Conservation (phyloP, 2,888 invertebrate genomes). For the Ophraella communa region DNA sequence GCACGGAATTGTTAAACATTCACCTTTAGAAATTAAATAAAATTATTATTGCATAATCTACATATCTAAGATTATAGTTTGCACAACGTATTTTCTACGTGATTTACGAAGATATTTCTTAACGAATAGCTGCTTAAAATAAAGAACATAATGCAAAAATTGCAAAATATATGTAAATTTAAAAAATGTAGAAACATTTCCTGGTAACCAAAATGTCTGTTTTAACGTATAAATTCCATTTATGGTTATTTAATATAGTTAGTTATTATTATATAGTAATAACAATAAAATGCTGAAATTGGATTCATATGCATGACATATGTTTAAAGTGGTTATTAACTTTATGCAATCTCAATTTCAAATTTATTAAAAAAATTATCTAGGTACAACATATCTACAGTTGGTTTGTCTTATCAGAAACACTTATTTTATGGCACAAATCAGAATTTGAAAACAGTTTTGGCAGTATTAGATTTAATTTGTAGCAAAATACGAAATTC, state of each 20-base stretch:
- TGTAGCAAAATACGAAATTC: no score
- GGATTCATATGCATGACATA: neutral
- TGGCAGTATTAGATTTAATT: no score
- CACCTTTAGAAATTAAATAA: slow-evolving; percentile 1
- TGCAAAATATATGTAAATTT: neutral
- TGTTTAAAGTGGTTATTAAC: neutral
- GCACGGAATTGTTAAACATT: neutral
- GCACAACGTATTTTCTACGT: slow-evolving; percentile 6
- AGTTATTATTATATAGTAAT: neutral
- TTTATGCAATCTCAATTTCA: no score
- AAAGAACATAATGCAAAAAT: neutral
- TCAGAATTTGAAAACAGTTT: no score
- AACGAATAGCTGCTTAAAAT: neutral
- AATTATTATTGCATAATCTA: slow-evolving; percentile 10
- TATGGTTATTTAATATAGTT: neutral
- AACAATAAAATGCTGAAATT: neutral
- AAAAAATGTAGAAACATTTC: neutral
- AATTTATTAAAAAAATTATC: no score
- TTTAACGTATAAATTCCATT: neutral
- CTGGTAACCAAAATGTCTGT: neutral
- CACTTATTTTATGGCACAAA: no score
- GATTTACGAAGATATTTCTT: slow-evolving; percentile 14
- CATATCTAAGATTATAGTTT: slow-evolving; percentile 9
- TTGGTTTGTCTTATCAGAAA: no score
- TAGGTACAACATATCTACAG: no score